Evolutionary conservation across 2,888 invertebrate species (phyloP).

Genomic region (Chloromyia formosa): DNA sequence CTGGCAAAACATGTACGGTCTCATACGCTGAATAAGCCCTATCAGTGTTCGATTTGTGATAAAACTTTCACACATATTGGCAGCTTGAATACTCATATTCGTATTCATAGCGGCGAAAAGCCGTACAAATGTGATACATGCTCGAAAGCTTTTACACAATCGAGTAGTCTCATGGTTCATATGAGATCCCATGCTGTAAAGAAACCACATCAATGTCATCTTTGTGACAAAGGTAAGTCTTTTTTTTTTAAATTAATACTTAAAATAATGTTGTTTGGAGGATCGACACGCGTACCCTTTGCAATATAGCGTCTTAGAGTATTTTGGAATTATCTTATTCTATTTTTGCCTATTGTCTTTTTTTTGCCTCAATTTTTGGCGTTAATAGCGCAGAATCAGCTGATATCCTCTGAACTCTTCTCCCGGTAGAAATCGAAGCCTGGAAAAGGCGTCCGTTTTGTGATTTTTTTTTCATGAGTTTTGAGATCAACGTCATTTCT

Average conservation of each 20-base stretch:
- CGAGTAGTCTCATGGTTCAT: constrained; percentile 64
- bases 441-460: no score
- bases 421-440: no score
- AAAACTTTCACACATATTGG: constrained; percentile 64
- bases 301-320: background rate
- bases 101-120: constrained; percentile 63
- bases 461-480: no score
- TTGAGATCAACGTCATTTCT: no score
- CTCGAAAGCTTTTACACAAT: constrained; percentile 63
- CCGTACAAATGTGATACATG: constrained; percentile 64
- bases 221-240: constrained; percentile 61
- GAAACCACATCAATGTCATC: constrained; percentile 62
- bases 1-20: constrained; percentile 64
- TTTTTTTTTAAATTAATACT: constrained; percentile 9
- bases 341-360: no score
- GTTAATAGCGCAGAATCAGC: no score
- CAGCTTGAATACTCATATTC: constrained; percentile 63
- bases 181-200: constrained; percentile 61
- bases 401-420: no score
- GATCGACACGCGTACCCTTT: background rate
- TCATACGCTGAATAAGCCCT: constrained; percentile 63
- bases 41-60: constrained; percentile 63
- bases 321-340: no score
- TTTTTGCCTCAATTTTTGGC: no score
- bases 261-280: constrained; percentile 2